Evolutionary conservation across 2,888 invertebrate species (phyloP), one percentile per base, ranked within the genome.

Genomic region (Dasypolia templi): DNA sequence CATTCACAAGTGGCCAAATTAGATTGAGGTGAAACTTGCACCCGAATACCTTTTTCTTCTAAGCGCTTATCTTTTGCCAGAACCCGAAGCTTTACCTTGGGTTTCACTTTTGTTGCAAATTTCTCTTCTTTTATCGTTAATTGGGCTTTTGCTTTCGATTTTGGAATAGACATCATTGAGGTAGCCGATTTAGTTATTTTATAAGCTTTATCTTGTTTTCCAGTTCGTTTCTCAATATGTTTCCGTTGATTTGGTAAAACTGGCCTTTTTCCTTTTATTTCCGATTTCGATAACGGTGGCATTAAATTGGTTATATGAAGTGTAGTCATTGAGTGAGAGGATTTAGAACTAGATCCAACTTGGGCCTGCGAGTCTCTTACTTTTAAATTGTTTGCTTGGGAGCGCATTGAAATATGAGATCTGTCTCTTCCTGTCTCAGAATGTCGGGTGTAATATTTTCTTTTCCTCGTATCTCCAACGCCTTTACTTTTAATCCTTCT

Each of bases 401-500:
- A 56, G n/a, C 68, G 63, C 29, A 55, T 62, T 35, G 71, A 69
- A 44, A 56, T 35, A 51, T 56, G 53, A 51, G 59, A 56, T 65
- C 3, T 66, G 11, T 76, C 70, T 55, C 29, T 71, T 22, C 42
- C 12, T n/a, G 71, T 63, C 9, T 72, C 74, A 49, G 74, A 77
- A 63, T 59, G 12, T 49, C 65, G 61, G 22, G 42, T 53, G 19
- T 70, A 49, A 58, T 44, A 39, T 64, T 32, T 72, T 58, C 29
- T 53, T 49, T 32, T 72, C 61, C 11, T 62, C 11, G 32, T 56
- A 46, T 67, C 74, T 22, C 59, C 56, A 11, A 70, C 53, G 51
- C 72, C 53, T 72, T 68, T 63, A 55, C 58, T 53, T 69, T 83
- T 79, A 19, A 85, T 32, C 51, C 81, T 81, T 56, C 67, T 59